Conservation (phyloP, 2,888 invertebrate genomes). For the Reticulitermes lucifugus region DNA sequence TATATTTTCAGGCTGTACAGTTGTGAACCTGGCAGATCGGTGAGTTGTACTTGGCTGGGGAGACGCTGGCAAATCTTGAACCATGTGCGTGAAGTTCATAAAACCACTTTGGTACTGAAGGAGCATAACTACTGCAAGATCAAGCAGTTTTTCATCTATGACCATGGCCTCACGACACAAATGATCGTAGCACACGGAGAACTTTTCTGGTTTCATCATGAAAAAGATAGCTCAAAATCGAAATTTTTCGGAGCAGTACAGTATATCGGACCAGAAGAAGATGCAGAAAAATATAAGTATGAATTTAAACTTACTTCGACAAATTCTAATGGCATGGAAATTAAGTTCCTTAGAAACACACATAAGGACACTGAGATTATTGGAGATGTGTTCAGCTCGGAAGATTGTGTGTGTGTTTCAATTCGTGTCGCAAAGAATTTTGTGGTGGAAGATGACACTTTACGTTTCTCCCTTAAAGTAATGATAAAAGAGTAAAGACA, state of each 20-base stretch:
- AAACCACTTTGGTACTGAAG: background rate
- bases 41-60: background rate
- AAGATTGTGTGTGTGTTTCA: background rate
- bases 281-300: background rate
- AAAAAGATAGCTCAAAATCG: background rate
- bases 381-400: background rate
- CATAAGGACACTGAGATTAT: background rate
- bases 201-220: background rate
- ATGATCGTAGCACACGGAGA: background rate
- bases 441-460: background rate
- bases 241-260: background rate
- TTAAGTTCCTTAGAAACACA: background rate
- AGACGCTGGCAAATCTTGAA: slow-evolving; percentile 6
- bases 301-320: background rate
- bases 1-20: background rate
- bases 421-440: background rate
- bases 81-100: background rate
- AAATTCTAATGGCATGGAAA: background rate
- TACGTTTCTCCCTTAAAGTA: background rate
- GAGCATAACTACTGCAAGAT: background rate
- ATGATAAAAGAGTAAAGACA: too few relatives aligned
- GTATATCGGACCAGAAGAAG: background rate
- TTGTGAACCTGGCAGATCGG: background rate
- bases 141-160: background rate
- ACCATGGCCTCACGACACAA: background rate